A percentile compares a stretch with the other conserved stretches of the same genome.
Evolutionary conservation across 1,140 invertebrate species (phyloP).

Genomic region (Colletes latitarsis): DNA sequence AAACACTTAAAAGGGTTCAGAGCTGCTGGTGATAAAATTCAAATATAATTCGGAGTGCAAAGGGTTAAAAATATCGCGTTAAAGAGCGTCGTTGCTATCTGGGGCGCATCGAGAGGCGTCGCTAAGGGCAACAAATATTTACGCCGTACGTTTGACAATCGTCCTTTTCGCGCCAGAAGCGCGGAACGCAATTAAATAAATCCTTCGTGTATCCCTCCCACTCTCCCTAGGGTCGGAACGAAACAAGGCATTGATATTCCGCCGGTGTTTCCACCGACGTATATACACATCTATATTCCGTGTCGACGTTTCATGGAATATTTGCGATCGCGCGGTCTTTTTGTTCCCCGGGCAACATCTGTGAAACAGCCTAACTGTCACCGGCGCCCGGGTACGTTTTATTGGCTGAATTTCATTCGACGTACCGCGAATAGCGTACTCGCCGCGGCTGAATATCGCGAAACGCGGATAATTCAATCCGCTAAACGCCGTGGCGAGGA

Average conservation of each 20-base stretch:
- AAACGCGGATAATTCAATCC: slow-evolving; percentile 51
- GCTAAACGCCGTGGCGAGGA: not conserved
- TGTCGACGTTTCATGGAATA: slow-evolving; percentile 23
- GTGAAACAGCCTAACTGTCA: slow-evolving; percentile 14
- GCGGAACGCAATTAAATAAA: slow-evolving; percentile 22
- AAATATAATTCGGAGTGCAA: too few species aligned
- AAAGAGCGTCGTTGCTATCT: too few species aligned
- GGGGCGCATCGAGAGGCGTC: too few species aligned
- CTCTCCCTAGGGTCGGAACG: not conserved
- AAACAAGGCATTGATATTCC: slow-evolving; percentile 13
- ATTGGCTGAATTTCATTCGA: slow-evolving; percentile 39
- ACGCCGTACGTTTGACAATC: not conserved
- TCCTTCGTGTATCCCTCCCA: not conserved
- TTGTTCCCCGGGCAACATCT: slow-evolving; percentile 22
- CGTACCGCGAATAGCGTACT: slow-evolving; percentile 18
- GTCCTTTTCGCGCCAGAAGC: not conserved
- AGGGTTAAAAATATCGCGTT: too few species aligned
- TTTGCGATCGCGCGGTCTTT: slow-evolving; percentile 19
- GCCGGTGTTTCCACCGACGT: not conserved
- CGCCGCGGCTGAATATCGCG: slow-evolving; percentile 25
- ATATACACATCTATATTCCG: slow-evolving; percentile 16
- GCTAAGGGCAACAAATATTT: not conserved
- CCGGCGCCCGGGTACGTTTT: slow-evolving; percentile 17
- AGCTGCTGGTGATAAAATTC: too few species aligned
- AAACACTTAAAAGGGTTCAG: too few species aligned